Evolutionary conservation across 2,797 vertebrate species (phyloP).

Genomic region (Dryobates pubescens): DNA sequence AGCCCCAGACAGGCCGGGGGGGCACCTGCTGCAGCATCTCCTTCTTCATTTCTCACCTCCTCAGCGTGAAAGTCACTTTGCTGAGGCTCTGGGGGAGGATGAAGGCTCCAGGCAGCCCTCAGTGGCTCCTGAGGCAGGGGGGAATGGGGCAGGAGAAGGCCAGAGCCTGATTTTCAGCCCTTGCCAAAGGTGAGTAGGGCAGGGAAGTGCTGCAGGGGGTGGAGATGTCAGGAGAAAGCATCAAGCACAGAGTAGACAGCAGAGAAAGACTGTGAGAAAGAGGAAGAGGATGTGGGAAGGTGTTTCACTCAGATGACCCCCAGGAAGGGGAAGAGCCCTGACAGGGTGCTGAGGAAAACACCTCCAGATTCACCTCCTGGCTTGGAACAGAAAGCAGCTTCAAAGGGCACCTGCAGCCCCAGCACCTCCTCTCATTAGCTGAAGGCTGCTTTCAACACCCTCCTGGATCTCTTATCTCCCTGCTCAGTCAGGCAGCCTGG

Average conservation of each 20-base stretch:
- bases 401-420: neutral
- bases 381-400: neutral
- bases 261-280: neutral
- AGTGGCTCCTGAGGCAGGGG: accelerated
- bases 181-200: neutral
- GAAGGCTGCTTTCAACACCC: neutral
- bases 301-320: neutral
- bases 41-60: neutral
- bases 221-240: neutral
- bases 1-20: neutral
- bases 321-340: neutral
- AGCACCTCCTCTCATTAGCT: neutral
- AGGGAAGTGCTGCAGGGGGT: neutral
- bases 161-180: neutral
- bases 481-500: neutral
- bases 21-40: neutral
- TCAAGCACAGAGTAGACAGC: neutral
- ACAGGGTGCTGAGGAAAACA: neutral
- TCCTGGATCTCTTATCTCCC: neutral
- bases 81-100: neutral
- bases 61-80: neutral
- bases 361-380: neutral
- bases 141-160: neutral
- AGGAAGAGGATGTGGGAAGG: neutral
- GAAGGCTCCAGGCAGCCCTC: neutral